Evolutionary conservation across 2,113 vertebrate genomes (phyloP), one percentile per base, ranked within the genome.

Genomic region (Hemicordylus capensis): DNA sequence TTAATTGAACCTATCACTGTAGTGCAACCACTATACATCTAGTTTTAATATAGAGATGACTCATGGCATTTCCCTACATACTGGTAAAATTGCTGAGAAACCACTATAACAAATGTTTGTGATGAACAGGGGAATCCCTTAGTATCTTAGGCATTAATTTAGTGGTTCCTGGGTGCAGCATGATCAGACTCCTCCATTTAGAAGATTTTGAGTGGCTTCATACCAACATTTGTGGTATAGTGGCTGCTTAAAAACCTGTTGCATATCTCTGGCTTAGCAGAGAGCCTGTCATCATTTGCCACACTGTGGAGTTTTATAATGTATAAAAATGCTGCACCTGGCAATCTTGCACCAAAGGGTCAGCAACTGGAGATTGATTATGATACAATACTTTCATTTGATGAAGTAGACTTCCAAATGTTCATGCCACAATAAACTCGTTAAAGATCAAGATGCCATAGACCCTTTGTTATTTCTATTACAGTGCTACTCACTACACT

Each of bases 31-130:
- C 78, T 80, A 83, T n/a, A 39, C 92, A 86, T 76, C 77, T 80
- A 37, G 51, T 44, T 64, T 56, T 39, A 81, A 69, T 56, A 26
- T 87, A 90, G 84, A 11, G 77, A 78, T 66, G 54, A 70, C 5
- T 81, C 31, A 5, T 22, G 72, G 58, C 58, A 12, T 58, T 87
- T 58, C n/a, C 72, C 66, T 85, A 75, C 84, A 56, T 76, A 81
- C 84, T 88, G 88, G 73, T 73, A 90, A 92, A 54, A 86, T 76
- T 87, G 78, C 84, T 80, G 80, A 78, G 92, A 87, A 90, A 85
- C 76, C 56, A 54, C 3, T 91, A 85, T 17, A 89, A 66, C 28
- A 31, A 31, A 79, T 10, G 8, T 61, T 42, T 69, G 34, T 51
- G 15, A 81, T 81, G 24, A 8, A 70, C 90, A 93, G 86, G 67